Evolutionary conservation across 2,888 invertebrate species (phyloP), one percentile per base, ranked within the genome.

Genomic region (Diploptera punctata): DNA sequence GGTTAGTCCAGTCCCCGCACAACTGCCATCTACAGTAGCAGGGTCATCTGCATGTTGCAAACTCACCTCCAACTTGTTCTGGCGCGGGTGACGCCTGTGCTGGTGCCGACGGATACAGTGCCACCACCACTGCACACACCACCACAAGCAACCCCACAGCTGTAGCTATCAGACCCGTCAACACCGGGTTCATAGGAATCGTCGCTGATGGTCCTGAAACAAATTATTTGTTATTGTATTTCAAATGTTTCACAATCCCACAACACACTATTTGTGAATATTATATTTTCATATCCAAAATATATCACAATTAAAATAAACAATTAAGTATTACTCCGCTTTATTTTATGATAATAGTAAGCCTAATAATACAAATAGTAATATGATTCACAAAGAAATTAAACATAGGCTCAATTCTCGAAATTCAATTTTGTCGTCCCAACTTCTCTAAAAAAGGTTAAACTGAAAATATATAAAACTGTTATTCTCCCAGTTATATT

Each of bases 61-160:
- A 80, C 81, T 79, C 80, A 77, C 82, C 79, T 73, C 80, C 80
- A 77, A 81, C 81, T 73, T 82, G 80, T 68, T 75, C 62, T 49
- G 61, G 47, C 79, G 81, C 80, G 72, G 76, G 78, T 78, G 76
- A 78, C 24, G 67, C 2, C 76, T 75, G 29, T 76, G 75, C 61
- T 77, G 77, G 38, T 79, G 76, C 49, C 89, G 82, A 70, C 89
- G 85, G 81, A 82, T 93, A 93, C 76, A 94, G 83, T 26, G 93
- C 91, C 0, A 90, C 92, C 69, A 93, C 83, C 43, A 93, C 91
- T 16, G 92, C 90, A 80, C 93, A 93, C 13, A 92, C 92, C 3
- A 92, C 89, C 5, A 92, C 89, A 44, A 92, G 91, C 69, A 94
- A 84, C 67, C 93, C 85, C 2, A 91, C 92, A 21, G 93, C 93